Base-by-base conservation (phyloP, 2,888 invertebrate species). In the Stenodera caucasica region DNA sequence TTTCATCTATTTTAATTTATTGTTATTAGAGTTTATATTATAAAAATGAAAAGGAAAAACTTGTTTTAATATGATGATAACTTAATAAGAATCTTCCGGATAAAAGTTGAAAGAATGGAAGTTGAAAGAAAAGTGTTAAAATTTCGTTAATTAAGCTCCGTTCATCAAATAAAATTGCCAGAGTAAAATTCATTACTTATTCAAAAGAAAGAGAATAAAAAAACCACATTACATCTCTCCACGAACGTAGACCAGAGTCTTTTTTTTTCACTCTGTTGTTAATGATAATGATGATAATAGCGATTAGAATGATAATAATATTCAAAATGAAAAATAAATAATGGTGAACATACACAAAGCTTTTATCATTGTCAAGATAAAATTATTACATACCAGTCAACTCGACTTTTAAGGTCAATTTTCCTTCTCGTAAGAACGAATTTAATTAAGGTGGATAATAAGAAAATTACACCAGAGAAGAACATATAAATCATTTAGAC, bases 141-240 rank as follows among this genome's bases (percentile, higher is more conserved):
- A 65, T 65, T 68, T 65, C 61, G 60, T 66, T 66, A 66, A 68
- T 68, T 68, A 66, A 63, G 66, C 58, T 59, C 60, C 59, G 66
- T 65, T 67, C 59, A 51, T 55, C 57, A 67, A 67, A 67, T 64
- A 67, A 58, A 53, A 61, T 64, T 64, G 61, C 53, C 21, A 7
- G 21, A 61, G 63, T 58, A 61, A 68, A 65, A 67, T 61, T 67
- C 68, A 65, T 67, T 68, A 68, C 61, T 67, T 67, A 66, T 67
- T 68, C 63, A 66, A 67, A 53, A 58, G 53, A 65, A 18, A 12
- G 21, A 18, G 45, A 4, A 5, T 4, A 7, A 12, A 45, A 45
- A 58, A 61, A 53, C 50, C 55, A 52, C 50, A 53, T 45, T 61
- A 53, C 29, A 37, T 53, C 50, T 53, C 37, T 40, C 21, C 1